Evolutionary conservation across 1,140 invertebrate genomes (phyloP).

Genomic region (Ectropis grisescens): DNA sequence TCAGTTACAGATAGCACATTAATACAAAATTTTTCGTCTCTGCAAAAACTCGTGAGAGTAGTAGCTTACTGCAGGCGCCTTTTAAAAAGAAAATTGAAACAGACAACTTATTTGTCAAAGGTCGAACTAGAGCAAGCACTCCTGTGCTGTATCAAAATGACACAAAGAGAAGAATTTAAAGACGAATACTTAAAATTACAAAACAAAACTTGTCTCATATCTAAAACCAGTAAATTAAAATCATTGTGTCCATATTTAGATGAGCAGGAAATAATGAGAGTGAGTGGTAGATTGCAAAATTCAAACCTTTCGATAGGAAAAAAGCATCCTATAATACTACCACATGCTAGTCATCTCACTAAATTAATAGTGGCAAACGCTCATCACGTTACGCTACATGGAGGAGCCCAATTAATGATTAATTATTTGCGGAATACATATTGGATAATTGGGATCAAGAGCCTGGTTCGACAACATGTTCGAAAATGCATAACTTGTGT

Average conservation of each 20-base stretch:
- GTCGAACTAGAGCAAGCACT: slow-evolving; percentile 1
- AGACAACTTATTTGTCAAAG: slow-evolving; percentile 1
- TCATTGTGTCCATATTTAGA: slow-evolving; percentile 7
- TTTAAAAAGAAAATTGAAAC: background rate
- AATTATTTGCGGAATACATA: slow-evolving; percentile 5
- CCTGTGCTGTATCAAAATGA: slow-evolving; percentile 2
- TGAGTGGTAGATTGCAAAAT: slow-evolving; percentile 5
- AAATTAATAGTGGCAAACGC: slow-evolving; percentile 3
- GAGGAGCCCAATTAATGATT: slow-evolving; percentile 4
- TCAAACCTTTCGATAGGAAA: background rate
- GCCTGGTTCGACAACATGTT: slow-evolving; percentile 2
- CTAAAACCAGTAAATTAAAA: slow-evolving; percentile 3
- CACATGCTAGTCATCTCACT: slow-evolving; percentile 1
- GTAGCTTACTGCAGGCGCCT: slow-evolving; percentile 2
- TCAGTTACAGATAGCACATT: background rate
- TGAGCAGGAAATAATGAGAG: slow-evolving; percentile 1
- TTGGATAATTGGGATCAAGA: slow-evolving; percentile 6
- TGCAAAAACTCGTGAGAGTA: background rate
- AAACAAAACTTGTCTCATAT: slow-evolving; percentile 2
- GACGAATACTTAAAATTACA: slow-evolving; percentile 4
- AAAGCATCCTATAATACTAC: slow-evolving; percentile 7
- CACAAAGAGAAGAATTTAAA: slow-evolving; percentile 4
- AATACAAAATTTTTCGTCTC: slow-evolving; percentile 2
- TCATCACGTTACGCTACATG: slow-evolving; percentile 2
- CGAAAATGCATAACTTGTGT: slow-evolving; percentile 1